phyloP scores from a whole-genome alignment of 2,888 invertebrate genomes.

The Drosophila paramelanica region DNA sequence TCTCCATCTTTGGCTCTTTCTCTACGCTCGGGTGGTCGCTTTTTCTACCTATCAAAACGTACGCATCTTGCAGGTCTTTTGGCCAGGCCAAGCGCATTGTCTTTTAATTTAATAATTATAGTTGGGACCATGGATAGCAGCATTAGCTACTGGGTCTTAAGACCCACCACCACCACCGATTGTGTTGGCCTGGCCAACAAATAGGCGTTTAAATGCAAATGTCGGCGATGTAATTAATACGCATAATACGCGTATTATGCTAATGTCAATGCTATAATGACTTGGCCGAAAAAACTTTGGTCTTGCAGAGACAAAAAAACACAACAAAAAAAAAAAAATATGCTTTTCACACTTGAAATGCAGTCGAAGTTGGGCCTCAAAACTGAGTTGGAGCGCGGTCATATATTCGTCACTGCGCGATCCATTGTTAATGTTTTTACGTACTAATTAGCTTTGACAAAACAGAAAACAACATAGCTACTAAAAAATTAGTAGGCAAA shows the following conservation, averaged over 20 bases:
- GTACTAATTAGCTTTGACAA: constrained; percentile 84
- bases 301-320: constrained; percentile 19
- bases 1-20: constrained; percentile 40
- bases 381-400: constrained; percentile 37
- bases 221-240: constrained; percentile 81
- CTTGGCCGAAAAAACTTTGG: constrained; percentile 52
- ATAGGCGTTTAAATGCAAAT: constrained; percentile 80
- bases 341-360: constrained; percentile 72
- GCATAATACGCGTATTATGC: constrained; percentile 79
- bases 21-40: constrained; percentile 75
- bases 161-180: constrained; percentile 60
- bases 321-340: constrained; percentile 32
- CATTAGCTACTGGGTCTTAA: constrained; percentile 63
- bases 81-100: constrained; percentile 54
- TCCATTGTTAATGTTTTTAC: constrained; percentile 73
- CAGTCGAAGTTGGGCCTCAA: constrained; percentile 23
- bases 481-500: constrained; percentile 74
- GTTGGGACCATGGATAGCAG: constrained; percentile 43
- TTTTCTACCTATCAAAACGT: constrained; percentile 58
- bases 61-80: constrained; percentile 72
- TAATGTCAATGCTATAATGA: constrained; percentile 75
- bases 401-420: constrained; percentile 70
- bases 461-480: constrained; percentile 68
- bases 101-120: constrained; percentile 78
- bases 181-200: constrained; percentile 54